Conservation (phyloP, 2,797 vertebrate species). For the Cirrhinus mrigala region DNA sequence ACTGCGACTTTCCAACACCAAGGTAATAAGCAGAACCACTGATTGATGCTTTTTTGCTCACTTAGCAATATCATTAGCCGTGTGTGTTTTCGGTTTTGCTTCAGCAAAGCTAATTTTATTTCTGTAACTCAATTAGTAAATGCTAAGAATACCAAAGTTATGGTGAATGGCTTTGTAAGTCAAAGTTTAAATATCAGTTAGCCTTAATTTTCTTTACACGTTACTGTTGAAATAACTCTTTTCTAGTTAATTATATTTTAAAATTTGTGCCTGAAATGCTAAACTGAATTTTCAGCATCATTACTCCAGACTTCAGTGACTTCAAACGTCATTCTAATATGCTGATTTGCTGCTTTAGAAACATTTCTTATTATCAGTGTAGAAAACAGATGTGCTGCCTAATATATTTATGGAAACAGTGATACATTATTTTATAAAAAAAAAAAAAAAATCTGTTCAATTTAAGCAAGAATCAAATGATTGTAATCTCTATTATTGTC, state of each 20-base stretch:
- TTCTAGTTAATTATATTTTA: neutral
- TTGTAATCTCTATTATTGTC: neutral
- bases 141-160: neutral
- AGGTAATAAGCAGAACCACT: slow-evolving; percentile 65
- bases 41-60: neutral
- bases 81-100: neutral
- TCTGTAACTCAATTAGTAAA: neutral
- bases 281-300: neutral
- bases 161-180: neutral
- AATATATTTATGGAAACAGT: neutral
- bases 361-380: neutral
- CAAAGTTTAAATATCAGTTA: neutral
- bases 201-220: neutral
- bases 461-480: neutral
- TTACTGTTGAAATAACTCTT: neutral
- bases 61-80: neutral
- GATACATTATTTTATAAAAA: neutral
- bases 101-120: neutral
- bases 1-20: slow-evolving; percentile 74
- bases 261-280: neutral
- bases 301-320: neutral
- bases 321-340: neutral
- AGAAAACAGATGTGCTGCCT: neutral
- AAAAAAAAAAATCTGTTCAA: too few species aligned
- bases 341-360: neutral